Conservation (phyloP, 1,140 invertebrate species). For the Aphaenogaster ashmeadi region DNA sequence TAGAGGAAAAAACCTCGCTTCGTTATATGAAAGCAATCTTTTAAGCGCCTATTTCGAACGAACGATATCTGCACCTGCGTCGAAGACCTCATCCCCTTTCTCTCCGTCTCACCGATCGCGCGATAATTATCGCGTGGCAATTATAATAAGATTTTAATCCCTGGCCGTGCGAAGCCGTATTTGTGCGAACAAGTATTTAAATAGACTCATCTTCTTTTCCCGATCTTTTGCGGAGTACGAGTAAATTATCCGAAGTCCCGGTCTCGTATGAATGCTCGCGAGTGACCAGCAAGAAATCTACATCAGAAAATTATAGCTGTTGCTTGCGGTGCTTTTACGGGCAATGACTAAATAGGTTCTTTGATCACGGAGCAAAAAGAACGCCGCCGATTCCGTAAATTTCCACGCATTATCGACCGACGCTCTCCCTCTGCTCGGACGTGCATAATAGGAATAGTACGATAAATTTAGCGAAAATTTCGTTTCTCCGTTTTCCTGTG, state of each 20-base stretch:
- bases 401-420: slow-evolving; percentile 54
- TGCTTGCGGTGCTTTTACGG: slow-evolving; percentile 22
- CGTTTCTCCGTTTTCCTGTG: background rate
- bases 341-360: slow-evolving; percentile 53
- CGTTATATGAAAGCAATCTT: slow-evolving; percentile 60
- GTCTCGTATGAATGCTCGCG: slow-evolving; percentile 24
- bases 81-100: background rate
- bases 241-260: slow-evolving; percentile 55
- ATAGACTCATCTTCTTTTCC: background rate
- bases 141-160: slow-evolving; percentile 71
- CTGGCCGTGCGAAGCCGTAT: background rate
- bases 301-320: slow-evolving; percentile 53
- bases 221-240: background rate
- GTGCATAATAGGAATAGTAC: background rate
- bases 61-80: slow-evolving; percentile 59
- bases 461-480: slow-evolving; percentile 38
- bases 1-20: slow-evolving; percentile 16
- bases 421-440: background rate
- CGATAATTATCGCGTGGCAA: slow-evolving; percentile 67
- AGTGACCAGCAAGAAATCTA: slow-evolving; percentile 44
- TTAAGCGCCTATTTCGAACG: slow-evolving; percentile 53
- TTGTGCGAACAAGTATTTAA: slow-evolving; percentile 25
- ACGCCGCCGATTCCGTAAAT: slow-evolving; percentile 51
- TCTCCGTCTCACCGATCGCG: slow-evolving; percentile 2
- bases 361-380: slow-evolving; percentile 34